Evolutionary conservation across 2,113 vertebrate species (phyloP).

Genomic region (Hippopotamus amphibius): DNA sequence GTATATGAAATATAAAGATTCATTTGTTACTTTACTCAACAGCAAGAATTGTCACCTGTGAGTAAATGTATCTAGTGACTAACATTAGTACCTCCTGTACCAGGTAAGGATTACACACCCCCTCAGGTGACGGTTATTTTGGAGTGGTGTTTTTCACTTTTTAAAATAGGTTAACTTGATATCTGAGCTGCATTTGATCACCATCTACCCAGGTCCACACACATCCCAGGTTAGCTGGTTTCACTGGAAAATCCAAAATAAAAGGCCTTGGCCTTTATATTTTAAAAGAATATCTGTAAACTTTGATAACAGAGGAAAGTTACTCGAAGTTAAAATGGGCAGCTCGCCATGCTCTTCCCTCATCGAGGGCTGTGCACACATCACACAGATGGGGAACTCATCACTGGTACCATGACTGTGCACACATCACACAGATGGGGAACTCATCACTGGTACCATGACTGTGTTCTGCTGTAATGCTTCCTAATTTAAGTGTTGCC

Average conservation of each 20-base stretch:
- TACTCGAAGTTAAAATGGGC: background rate
- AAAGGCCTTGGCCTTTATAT: background rate
- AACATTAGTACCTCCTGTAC: background rate
- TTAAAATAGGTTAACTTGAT: background rate
- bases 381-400: background rate
- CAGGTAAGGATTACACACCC: background rate
- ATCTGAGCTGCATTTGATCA: background rate
- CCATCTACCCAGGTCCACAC: no score
- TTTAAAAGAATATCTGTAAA: background rate
- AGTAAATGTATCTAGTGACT: no score
- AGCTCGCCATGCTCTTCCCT: background rate
- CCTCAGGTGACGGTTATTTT: background rate
- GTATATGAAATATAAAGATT: background rate
- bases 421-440: no score
- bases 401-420: no score
- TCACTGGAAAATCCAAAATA: background rate
- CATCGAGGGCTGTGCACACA: background rate
- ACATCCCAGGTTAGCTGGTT: background rate
- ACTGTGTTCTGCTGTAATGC: background rate
- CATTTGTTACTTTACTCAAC: background rate
- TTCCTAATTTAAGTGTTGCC: background rate
- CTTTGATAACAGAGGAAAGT: background rate
- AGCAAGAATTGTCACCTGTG: background rate
- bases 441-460: background rate
- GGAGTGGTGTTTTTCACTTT: background rate